Base-by-base conservation (phyloP, 2,888 invertebrate genomes). In the Siphlonurus alternatus region DNA sequence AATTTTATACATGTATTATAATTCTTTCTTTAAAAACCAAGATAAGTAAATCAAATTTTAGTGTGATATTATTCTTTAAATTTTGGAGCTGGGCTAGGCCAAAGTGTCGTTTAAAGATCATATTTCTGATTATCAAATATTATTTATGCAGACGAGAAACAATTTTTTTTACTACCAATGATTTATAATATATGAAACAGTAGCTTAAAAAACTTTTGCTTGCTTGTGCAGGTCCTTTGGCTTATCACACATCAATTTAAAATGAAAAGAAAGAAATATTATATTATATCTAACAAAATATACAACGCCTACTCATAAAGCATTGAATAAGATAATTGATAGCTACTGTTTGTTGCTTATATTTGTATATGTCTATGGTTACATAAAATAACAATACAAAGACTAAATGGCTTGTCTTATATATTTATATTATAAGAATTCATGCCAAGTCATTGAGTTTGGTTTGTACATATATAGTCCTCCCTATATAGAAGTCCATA, bases 51-150 rank as follows among this genome's bases (percentile, higher is more conserved):
- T 38, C 38, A 38, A 38, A 38, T 38, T 38, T 38, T 38, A 38
- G 5, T 38, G 38, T 38, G 15, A 15, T 38, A n/a, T n/a, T n/a
- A n/a, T n/a, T n/a, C n/a, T n/a, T n/a, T n/a, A n/a, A n/a, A n/a
- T n/a, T n/a, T n/a, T n/a, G n/a, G n/a, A n/a, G n/a, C n/a, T n/a
- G n/a, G n/a, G n/a, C n/a, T n/a, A n/a, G n/a, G n/a, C n/a, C n/a
- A n/a, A n/a, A n/a, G 38, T 38, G 38, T 38, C 7, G 5, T 56
- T n/a, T 7, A 7, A 56, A 56, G 56, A 56, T 56, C 56, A 22
- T 56, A 56, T 56, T 56, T 18, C 56, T 22, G 56, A 56, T 56
- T 56, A 56, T 56, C 56, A 56, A 56, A 56, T 56, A 56, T 56
- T 56, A 56, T 56, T 56, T 56, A 56, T 56, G n/a, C n/a, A 22